Evolutionary conservation across 2,888 invertebrate genomes (phyloP).

Genomic region (Hipparchia semele): DNA sequence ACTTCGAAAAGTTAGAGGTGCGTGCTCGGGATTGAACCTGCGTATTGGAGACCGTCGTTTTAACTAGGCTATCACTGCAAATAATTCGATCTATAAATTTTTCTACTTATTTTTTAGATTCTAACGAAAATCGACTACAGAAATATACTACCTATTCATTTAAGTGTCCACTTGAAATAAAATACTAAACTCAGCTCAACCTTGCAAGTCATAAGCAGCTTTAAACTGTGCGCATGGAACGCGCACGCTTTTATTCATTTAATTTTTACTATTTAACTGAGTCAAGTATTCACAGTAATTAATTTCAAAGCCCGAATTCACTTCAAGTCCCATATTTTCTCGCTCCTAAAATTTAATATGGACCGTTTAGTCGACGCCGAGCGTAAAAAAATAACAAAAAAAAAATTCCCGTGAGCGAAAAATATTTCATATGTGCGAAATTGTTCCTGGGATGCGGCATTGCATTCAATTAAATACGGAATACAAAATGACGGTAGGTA

Average conservation of each 20-base stretch:
- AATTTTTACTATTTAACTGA: conserved; percentile 25
- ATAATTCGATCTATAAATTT: too few relatives aligned
- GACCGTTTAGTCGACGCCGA: conserved; percentile 35
- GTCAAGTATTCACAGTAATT: conserved; percentile 29
- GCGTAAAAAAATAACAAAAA: conserved; percentile 18
- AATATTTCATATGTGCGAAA: conserved; percentile 38
- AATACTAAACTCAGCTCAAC: conserved; percentile 4
- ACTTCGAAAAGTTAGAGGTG: too few relatives aligned
- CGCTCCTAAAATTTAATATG: conserved; percentile 39
- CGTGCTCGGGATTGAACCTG: too few relatives aligned
- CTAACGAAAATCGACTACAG: too few relatives aligned
- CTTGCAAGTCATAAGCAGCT: background rate
- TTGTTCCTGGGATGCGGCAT: conserved; percentile 36
- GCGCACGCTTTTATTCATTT: conserved; percentile 11
- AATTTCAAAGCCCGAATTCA: conserved; percentile 31
- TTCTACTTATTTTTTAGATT: too few relatives aligned
- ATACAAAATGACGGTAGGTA: conserved; percentile 34
- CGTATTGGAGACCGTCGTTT: too few relatives aligned
- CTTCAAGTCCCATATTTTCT: conserved; percentile 24
- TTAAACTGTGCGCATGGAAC: background rate
- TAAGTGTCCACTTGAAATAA: background rate
- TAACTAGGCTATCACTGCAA: too few relatives aligned
- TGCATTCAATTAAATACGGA: conserved; percentile 41
- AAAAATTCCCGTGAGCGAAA: conserved; percentile 21
- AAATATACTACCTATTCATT: background rate